Conservation (phyloP, 37 sponge, comb jelly and placozoan genomes). For the Mnemiopsis leidyi region DNA sequence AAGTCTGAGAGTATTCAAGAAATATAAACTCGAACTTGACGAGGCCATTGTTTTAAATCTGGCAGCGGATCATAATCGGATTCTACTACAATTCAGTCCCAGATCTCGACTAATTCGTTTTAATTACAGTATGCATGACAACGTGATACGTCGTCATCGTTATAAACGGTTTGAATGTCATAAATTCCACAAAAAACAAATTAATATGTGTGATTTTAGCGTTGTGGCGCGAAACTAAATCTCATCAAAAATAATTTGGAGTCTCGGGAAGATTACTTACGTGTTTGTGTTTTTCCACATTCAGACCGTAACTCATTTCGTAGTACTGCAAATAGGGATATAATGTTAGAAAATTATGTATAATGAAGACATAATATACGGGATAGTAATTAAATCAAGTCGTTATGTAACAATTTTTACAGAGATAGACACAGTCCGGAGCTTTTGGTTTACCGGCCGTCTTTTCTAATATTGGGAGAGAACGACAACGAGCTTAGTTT, state of each 20-base stretch:
- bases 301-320: conserved; percentile 96
- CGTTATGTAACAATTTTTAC: background rate
- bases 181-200: background rate
- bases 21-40: background rate
- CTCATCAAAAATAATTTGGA: background rate
- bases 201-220: background rate
- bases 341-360: background rate
- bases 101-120: no score
- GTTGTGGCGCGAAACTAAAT: background rate
- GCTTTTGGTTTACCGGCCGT: no score
- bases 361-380: background rate
- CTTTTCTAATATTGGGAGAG: no score
- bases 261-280: no score
- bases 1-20: background rate
- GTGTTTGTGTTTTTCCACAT: conserved; percentile 97
- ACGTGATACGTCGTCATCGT: background rate
- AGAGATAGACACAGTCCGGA: no score
- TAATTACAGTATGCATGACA: no score
- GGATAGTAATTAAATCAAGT: background rate
- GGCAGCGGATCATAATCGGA: no score
- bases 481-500: no score
- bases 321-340: conserved; percentile 77
- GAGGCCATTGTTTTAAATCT: no score
- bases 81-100: no score
- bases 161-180: background rate